Percentiles rank a stretch among this genome's conserved stretches.
Conservation (phyloP, 2,888 invertebrate species). For the Euspilapteryx auroguttella region DNA sequence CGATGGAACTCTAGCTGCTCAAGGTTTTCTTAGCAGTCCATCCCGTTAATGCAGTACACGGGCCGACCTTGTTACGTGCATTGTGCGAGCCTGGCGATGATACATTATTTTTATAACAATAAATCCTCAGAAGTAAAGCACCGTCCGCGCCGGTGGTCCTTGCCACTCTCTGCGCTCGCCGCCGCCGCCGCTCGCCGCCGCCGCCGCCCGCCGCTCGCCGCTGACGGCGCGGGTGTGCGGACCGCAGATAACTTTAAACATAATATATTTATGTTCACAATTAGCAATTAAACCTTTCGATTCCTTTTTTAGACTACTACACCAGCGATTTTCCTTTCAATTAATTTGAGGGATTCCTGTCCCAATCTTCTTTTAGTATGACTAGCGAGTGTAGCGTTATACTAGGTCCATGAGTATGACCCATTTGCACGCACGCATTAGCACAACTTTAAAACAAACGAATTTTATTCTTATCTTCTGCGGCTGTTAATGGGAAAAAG, state of each 20-base stretch:
- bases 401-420: too few relatives aligned
- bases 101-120: constrained; percentile 62
- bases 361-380: neutral
- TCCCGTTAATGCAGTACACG: constrained; percentile 35
- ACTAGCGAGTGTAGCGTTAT: too few relatives aligned
- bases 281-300: constrained; percentile 12
- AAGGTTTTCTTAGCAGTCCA: too few relatives aligned
- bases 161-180: constrained; percentile 13
- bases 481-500: too few relatives aligned
- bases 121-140: constrained; percentile 57
- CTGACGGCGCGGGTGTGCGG: too few relatives aligned
- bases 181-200: too few relatives aligned
- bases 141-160: constrained; percentile 46
- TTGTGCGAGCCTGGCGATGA: constrained; percentile 42
- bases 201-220: too few relatives aligned
- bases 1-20: too few relatives aligned
- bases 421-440: too few relatives aligned
- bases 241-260: too few relatives aligned
- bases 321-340: neutral
- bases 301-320: neutral
- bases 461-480: too few relatives aligned
- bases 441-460: too few relatives aligned
- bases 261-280: constrained; percentile 12
- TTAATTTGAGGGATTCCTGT: neutral
- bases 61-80: constrained; percentile 45